These are phyloP conservation scores for Cartodere bifasciata DNA, from an alignment of 2,888 invertebrate genomes.

Conservation along the genomic window DNA sequence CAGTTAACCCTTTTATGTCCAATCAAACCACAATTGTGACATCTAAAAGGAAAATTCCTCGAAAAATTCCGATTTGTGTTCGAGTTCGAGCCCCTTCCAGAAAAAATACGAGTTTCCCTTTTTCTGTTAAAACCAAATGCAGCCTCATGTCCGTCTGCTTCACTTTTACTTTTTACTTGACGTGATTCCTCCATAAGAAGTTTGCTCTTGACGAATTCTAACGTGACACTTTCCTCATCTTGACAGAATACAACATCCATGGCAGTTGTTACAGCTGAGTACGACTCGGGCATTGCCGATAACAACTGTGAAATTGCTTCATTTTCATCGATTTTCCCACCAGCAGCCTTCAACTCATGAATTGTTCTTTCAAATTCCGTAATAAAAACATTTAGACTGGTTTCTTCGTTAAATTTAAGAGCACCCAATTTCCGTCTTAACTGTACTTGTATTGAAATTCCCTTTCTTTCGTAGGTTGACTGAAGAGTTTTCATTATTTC, in stretches of 20 bases:
- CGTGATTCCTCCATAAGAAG: constrained; percentile 9
- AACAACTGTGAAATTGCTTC: constrained; percentile 13
- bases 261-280: constrained; percentile 10
- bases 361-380: constrained; percentile 13
- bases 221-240: constrained; percentile 5
- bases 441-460: constrained; percentile 10
- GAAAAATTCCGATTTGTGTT: no score
- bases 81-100: no score
- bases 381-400: constrained; percentile 10
- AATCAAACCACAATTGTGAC: constrained; percentile 5
- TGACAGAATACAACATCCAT: constrained; percentile 12
- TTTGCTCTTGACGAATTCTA: constrained; percentile 11
- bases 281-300: constrained; percentile 12
- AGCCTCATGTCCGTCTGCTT: constrained; percentile 3
- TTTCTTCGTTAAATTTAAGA: constrained; percentile 10
- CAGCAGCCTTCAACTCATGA: constrained; percentile 9
- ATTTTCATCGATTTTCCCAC: constrained; percentile 8
- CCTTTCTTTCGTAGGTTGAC: constrained; percentile 10
- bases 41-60: constrained; percentile 7
- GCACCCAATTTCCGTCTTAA: constrained; percentile 10
- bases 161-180: constrained; percentile 1
- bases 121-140: constrained; percentile 5
- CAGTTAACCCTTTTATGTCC: constrained; percentile 6
- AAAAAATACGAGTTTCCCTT: no score
- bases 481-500: constrained; percentile 13